Evolutionary conservation across 37 sponge, comb jelly and placozoan species (phyloP).

Genomic region (Sycon ciliatum): DNA sequence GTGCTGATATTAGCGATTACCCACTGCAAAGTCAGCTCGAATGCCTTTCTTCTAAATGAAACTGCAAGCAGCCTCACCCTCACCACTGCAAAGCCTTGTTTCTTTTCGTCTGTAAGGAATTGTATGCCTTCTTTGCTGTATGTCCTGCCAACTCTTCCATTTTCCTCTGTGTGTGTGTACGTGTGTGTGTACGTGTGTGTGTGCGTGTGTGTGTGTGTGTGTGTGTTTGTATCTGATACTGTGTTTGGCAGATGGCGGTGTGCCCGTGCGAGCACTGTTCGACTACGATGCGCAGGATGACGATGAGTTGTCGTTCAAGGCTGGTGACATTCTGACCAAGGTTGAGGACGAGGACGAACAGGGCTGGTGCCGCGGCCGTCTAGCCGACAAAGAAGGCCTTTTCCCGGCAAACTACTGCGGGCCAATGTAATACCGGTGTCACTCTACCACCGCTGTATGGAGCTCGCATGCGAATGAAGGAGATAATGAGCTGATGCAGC

Average conservation of each 20-base stretch:
- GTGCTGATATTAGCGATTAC: too few species aligned
- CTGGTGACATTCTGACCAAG: not conserved
- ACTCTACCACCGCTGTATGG: too few species aligned
- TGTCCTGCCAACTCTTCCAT: too few species aligned
- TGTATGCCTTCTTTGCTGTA: too few species aligned
- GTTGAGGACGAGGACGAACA: not conserved
- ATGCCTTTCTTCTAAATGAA: too few species aligned
- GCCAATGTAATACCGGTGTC: not conserved
- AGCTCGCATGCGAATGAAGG: too few species aligned
- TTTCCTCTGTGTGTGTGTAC: not conserved
- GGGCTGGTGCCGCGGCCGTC: not conserved
- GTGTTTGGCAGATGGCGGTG: not conserved
- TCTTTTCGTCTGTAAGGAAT: too few species aligned
- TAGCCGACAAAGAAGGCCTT: not conserved
- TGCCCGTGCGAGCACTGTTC: not conserved
- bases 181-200: slow-evolving; percentile 1
- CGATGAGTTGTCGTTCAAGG: not conserved
- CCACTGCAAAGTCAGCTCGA: too few species aligned
- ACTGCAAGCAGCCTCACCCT: too few species aligned
- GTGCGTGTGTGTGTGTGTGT: slow-evolving; percentile 1
- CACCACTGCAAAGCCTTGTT: too few species aligned
- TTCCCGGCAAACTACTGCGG: not conserved
- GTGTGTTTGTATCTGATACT: too few species aligned
- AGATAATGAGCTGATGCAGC: too few species aligned
- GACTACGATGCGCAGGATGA: not conserved